Base-by-base conservation (phyloP, 1,140 invertebrate genomes). In the Heterodera carotae region DNA sequence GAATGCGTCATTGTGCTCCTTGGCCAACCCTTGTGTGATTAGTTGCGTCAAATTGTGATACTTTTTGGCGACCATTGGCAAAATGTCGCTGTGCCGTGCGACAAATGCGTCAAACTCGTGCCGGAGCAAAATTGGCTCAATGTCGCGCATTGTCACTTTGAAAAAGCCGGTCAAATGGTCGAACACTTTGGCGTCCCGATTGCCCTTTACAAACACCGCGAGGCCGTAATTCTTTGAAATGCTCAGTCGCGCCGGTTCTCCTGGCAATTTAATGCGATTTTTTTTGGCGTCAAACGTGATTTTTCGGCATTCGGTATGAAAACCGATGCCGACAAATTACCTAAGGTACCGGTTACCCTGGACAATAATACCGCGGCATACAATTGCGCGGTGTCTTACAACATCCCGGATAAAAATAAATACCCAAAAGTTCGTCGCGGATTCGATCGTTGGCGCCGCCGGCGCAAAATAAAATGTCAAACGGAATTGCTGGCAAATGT, bases 391-490 rank as follows among this genome's bases (percentile, higher is more conserved):
- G 36, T 33, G 36, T 5, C n/a, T 1, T n/a, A n/a, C n/a, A n/a
- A n/a, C n/a, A n/a, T n/a, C n/a, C 7, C 39, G 33, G n/a, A 6
- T 25, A n/a, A 22, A 31, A 56, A 72, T 27, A 5, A n/a, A 39
- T 72, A 72, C 70, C 70, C 70, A 72, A n/a, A 39, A 59, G 43
- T 22, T 72, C 33, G 31, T 72, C 29, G 27, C 70, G 31, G 33
- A 74, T 62, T 18, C 36, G 56, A 29, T 74, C 72, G n/a, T 15
- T 10, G 12, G 56, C 56, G 36, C 72, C 72, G 12, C 72, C 72
- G 36, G 33, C 72, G 39, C 72, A 74, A 25, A 74, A 62, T n/a
- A 74, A 36, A 6, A 74, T 18, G 64, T 74, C 72, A 34, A 74
- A 74, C 4, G 72, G 72, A 56, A 74, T 62, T 29, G 62, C n/a